phyloP scores from a whole-genome alignment of 1,140 invertebrate species.

The Calycopis cecrops region DNA sequence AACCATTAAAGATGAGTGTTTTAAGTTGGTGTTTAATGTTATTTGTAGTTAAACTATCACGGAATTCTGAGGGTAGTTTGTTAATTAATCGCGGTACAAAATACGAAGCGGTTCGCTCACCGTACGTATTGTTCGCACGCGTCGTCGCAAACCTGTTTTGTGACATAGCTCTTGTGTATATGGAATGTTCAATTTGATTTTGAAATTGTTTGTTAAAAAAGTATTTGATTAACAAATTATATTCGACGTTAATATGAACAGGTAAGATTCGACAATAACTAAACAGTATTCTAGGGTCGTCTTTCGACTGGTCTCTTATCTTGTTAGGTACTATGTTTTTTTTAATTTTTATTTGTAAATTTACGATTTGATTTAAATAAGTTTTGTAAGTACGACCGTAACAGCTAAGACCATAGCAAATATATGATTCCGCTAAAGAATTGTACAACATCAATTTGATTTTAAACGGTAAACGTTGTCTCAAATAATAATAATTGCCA shows the following conservation, averaged over 20 bases:
- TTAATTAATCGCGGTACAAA: constrained; percentile 1
- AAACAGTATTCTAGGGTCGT: not conserved
- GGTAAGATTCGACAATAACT: too few species aligned
- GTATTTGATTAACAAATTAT: too few species aligned
- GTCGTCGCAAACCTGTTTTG: too few species aligned
- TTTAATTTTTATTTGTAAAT: constrained; percentile 21
- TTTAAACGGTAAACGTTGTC: constrained; percentile 25
- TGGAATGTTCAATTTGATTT: too few species aligned
- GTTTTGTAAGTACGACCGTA: constrained; percentile 26
- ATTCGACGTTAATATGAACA: too few species aligned
- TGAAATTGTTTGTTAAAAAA: too few species aligned
- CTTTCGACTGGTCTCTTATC: not conserved
- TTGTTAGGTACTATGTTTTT: constrained; percentile 19
- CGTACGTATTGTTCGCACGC: not conserved
- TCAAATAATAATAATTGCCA: constrained; percentile 22
- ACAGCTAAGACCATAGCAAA: constrained; percentile 17
- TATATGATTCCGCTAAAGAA: constrained; percentile 22
- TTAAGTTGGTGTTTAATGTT: too few species aligned
- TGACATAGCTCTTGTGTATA: too few species aligned
- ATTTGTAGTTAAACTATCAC: constrained; percentile 2
- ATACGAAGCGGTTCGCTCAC: not conserved
- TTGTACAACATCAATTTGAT: constrained; percentile 25
- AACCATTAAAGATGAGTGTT: too few species aligned
- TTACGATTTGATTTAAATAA: constrained; percentile 24
- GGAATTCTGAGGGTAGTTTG: not conserved